phyloP scores from a whole-genome alignment of 1,140 invertebrate species.

The Ips typographus region DNA sequence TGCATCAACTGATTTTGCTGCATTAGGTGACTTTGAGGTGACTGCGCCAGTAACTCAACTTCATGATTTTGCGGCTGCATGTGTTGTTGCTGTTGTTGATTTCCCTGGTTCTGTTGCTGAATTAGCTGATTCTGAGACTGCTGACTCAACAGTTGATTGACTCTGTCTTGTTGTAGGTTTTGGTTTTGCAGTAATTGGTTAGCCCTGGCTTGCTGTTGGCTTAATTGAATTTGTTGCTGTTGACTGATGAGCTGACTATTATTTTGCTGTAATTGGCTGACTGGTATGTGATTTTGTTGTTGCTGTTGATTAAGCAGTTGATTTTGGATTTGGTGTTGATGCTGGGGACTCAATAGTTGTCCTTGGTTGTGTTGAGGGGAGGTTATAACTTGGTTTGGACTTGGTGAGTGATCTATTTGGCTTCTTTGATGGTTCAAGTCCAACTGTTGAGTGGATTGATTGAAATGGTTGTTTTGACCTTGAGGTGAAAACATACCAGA shows the following conservation, averaged over 20 bases:
- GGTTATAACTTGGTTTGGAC: constrained; percentile 19
- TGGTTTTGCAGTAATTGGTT: constrained; percentile 36
- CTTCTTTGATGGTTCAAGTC: constrained; percentile 8
- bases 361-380: constrained; percentile 41
- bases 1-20: constrained; percentile 27
- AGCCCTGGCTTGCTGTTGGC: constrained; percentile 43
- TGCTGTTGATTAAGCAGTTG: constrained; percentile 50
- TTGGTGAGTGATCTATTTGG: constrained; percentile 10
- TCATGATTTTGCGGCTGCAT: constrained; percentile 45
- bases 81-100: constrained; percentile 29
- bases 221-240: constrained; percentile 43
- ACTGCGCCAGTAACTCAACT: constrained; percentile 32
- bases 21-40: constrained; percentile 15
- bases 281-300: constrained; percentile 25
- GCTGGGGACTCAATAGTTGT: constrained; percentile 48
- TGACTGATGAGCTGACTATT: constrained; percentile 17
- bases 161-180: constrained; percentile 29
- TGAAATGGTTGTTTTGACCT: constrained; percentile 12
- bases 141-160: constrained; percentile 38
- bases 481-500: not conserved
- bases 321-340: constrained; percentile 49
- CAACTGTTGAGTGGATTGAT: constrained; percentile 7
- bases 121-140: constrained; percentile 35
- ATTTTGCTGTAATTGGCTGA: constrained; percentile 26
- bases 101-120: constrained; percentile 41